These are phyloP conservation scores for Hartigia nigra DNA, from an alignment of 2,888 invertebrate species.

Conservation along the genomic window DNA sequence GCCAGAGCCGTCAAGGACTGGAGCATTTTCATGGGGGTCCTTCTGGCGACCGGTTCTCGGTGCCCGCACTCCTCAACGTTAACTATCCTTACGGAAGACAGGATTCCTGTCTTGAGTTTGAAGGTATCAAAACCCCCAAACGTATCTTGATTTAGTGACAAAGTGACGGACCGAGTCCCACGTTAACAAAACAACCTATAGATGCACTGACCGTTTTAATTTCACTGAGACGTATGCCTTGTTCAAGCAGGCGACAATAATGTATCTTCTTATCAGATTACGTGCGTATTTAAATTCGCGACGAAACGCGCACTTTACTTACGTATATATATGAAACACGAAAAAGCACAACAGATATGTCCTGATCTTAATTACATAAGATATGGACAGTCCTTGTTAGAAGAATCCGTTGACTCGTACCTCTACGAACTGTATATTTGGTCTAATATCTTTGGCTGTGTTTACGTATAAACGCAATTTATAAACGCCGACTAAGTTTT, in stretches of 20 bases:
- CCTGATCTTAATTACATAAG: not conserved
- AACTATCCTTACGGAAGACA: slow-evolving; percentile 43
- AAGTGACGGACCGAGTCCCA: slow-evolving; percentile 3
- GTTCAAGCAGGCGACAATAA: not conserved
- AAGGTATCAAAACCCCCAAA: slow-evolving; percentile 46
- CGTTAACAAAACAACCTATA: slow-evolving; percentile 1
- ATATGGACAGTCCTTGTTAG: not conserved
- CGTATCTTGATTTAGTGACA: slow-evolving; percentile 19
- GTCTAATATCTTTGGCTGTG: slow-evolving; percentile 13
- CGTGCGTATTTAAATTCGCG: not conserved
- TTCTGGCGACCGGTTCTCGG: slow-evolving; percentile 44
- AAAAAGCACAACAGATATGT: not conserved
- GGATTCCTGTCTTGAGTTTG: slow-evolving; percentile 41
- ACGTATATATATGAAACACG: not conserved
- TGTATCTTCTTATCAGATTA: not conserved
- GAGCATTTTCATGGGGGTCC: slow-evolving; percentile 74
- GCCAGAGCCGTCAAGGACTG: slow-evolving; percentile 89
- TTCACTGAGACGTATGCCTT: not conserved
- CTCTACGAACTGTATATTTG: not conserved
- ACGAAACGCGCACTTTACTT: not conserved
- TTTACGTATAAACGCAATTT: slow-evolving; percentile 1
- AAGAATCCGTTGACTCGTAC: not conserved
- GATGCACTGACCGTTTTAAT: not conserved
- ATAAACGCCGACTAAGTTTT: not conserved
- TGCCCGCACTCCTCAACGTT: slow-evolving; percentile 44